Base-by-base conservation (phyloP, 1,140 invertebrate genomes). In the Drosophila nikananu region DNA sequence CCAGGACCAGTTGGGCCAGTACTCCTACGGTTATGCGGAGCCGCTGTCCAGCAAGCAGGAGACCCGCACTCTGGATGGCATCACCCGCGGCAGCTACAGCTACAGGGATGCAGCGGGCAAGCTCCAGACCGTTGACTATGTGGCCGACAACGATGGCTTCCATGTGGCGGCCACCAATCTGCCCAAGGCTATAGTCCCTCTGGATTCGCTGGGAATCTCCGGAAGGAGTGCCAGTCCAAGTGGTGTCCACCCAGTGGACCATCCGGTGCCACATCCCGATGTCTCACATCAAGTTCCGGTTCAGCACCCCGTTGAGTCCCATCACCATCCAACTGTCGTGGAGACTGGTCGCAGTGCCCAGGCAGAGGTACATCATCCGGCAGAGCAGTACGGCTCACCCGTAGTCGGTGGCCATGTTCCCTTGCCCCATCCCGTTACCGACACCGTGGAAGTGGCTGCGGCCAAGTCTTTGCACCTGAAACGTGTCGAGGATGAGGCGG, bases 121-220 rank as follows among this genome's bases (percentile, higher is more conserved):
- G 41, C 81, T 95, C 2, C 95, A 96, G 82, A 94, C 93, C 3
- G 95, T 95, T 13, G 93, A 94, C 58, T 96, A 96, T 86, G 93
- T 94, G 12, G 94, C 95, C n/a, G 95, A 96, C 80, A 77, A 48
- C 0, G 59, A 64, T 0, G 96, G 96, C 39, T 96, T 96, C 94
- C 94, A 95, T 61, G 95, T 95, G 15, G 94, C 95, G 1, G 95
- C 95, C 51, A 96, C 95, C n/a, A 96, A 96, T 91, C 79, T 96
- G 54, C 95, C 95, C 65, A 92, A 84, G 86, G 65, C 80, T 2
- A 58, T 68, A 17, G 30, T 77, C n/a, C 63, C 75, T 5, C 44
- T 46, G 13, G 37, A 48, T 4, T 37, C 58, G 8, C 57, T 51
- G 1, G 64, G 32, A 7, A 39, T 57, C 41, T 21, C 39, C 7